Conservation (phyloP, 2,888 invertebrate species). For the Brenthis hecate region DNA sequence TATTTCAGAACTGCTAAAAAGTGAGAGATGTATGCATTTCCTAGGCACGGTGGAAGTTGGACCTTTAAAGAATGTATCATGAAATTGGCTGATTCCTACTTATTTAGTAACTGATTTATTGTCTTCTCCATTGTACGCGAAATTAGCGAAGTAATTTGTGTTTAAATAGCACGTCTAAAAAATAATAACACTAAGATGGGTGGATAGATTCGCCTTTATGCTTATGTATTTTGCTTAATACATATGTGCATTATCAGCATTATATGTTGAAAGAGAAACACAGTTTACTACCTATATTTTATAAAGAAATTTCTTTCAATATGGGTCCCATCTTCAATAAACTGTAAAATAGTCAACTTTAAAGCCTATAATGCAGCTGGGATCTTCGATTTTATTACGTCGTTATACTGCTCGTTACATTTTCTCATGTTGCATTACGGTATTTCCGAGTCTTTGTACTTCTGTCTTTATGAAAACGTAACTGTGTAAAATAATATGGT, state of each 20-base stretch:
- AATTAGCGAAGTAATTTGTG: no score
- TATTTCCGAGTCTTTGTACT: background rate
- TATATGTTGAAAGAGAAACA: no score
- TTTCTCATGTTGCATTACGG: constrained; percentile 21
- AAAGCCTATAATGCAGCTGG: constrained; percentile 24
- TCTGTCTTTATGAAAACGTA: background rate
- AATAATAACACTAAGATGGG: no score
- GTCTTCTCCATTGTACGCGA: no score
- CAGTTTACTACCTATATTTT: background rate
- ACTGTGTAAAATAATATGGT: no score
- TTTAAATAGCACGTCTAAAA: no score
- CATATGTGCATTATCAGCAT: no score
- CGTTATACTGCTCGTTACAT: constrained; percentile 23
- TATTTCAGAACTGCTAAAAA: constrained; percentile 30
- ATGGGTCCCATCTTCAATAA: constrained; percentile 13
- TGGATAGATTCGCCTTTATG: no score
- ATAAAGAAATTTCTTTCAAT: constrained; percentile 6
- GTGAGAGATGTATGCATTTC: constrained; percentile 13
- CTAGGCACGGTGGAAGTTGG: background rate
- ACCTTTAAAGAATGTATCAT: background rate
- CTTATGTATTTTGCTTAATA: no score
- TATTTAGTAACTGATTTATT: no score
- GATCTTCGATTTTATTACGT: constrained; percentile 21
- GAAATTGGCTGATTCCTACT: no score
- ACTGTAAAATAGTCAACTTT: constrained; percentile 22